Evolutionary conservation across 2,888 invertebrate genomes (phyloP).

Genomic region (Pseudococcus jackbeardsleyi): DNA sequence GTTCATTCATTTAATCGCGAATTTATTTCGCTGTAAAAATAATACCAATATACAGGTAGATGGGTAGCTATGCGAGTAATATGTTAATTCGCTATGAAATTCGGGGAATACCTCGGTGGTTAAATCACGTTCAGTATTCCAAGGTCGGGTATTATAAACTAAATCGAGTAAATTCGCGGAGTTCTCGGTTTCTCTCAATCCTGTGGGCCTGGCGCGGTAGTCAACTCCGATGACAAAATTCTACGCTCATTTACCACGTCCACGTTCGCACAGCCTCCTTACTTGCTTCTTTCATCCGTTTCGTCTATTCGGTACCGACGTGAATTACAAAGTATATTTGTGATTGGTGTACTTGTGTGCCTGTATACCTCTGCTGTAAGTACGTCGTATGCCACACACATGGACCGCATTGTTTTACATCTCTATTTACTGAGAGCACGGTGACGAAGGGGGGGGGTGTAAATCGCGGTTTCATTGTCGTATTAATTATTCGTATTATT

Average conservation of each 20-base stretch:
- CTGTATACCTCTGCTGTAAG: background rate
- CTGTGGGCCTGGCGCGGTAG: background rate
- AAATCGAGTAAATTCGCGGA: background rate
- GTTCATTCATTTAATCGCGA: too few relatives aligned
- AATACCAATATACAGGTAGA: too few relatives aligned
- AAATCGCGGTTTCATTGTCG: conserved; percentile 1
- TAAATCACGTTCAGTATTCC: background rate
- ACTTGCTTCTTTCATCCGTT: background rate
- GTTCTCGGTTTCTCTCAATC: background rate
- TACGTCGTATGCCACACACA: background rate
- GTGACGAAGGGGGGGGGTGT: background rate
- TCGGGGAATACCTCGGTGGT: background rate
- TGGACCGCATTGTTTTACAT: conserved; percentile 19
- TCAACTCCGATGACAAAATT: background rate
- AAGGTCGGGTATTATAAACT: background rate
- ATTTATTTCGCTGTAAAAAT: too few relatives aligned
- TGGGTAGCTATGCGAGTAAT: background rate
- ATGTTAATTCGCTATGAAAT: background rate
- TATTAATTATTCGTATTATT: conserved; percentile 32
- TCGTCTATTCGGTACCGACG: background rate
- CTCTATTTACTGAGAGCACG: background rate
- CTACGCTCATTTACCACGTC: background rate
- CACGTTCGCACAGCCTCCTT: background rate
- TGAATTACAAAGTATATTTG: too few relatives aligned
- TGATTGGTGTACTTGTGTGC: too few relatives aligned